phyloP scores from a whole-genome alignment of 2,888 invertebrate species.

The Catocala nupta region DNA sequence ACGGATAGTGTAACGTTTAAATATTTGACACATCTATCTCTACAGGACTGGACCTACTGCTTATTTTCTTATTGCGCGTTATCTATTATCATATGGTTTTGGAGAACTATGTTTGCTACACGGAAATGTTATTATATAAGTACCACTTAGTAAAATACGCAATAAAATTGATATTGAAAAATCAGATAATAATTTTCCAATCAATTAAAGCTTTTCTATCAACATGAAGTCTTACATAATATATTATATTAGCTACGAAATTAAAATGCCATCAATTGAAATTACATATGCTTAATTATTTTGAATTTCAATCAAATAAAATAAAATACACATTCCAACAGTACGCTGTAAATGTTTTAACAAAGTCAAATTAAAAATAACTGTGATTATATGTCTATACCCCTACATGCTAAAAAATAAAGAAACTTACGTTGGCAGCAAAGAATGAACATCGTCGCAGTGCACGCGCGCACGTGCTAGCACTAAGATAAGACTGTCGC shows the following conservation, averaged over 20 bases:
- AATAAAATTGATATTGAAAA: constrained; percentile 43
- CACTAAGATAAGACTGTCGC: constrained; percentile 48
- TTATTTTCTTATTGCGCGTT: constrained; percentile 13
- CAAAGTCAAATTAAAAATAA: constrained; percentile 58
- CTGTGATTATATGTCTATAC: constrained; percentile 67
- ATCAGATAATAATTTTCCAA: constrained; percentile 42
- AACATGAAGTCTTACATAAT: constrained; percentile 49
- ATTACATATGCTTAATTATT: constrained; percentile 38
- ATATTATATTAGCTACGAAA: constrained; percentile 46
- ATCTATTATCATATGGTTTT: constrained; percentile 27
- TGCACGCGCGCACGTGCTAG: constrained; percentile 48
- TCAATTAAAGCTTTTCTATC: constrained; percentile 57
- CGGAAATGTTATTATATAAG: constrained; percentile 47
- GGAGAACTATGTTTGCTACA: constrained; percentile 42
- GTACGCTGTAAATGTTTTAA: constrained; percentile 47
- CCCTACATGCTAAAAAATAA: constrained; percentile 56
- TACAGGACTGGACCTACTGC: constrained; percentile 30
- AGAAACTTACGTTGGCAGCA: constrained; percentile 66
- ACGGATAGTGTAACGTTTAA: constrained; percentile 10
- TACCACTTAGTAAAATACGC: constrained; percentile 46
- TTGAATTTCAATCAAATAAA: constrained; percentile 33
- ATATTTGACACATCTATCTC: constrained; percentile 36
- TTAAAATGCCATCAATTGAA: constrained; percentile 54
- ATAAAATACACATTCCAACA: constrained; percentile 35
- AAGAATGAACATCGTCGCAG: constrained; percentile 59